Percentiles rank a stretch among this genome's conserved stretches.
These are phyloP conservation scores for Lomographa bimaculata DNA, from an alignment of 2,888 invertebrate genomes.

Conservation along the genomic window DNA sequence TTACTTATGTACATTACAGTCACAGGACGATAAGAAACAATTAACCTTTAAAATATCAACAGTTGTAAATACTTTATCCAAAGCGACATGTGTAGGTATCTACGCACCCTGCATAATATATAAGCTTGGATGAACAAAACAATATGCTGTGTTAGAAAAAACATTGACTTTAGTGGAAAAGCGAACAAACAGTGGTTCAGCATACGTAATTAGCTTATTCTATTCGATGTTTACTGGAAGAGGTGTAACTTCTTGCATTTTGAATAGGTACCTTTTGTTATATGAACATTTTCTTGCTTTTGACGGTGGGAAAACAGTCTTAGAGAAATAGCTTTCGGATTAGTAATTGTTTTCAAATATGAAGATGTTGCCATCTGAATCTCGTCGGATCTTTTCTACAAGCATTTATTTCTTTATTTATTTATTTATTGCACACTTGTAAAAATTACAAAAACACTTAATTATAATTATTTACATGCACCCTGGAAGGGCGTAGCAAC, in stretches of 20 bases:
- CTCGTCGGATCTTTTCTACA: no score
- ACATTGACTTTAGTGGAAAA: conserved; percentile 30
- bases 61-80: conserved; percentile 20
- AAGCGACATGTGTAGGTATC: conserved; percentile 5
- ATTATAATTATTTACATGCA: no score
- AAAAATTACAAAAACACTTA: no score
- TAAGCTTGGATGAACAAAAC: conserved; percentile 14
- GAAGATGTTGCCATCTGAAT: no score
- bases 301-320: not conserved
- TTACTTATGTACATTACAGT: no score
- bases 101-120: conserved; percentile 22
- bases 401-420: not conserved
- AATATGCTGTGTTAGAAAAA: conserved; percentile 24
- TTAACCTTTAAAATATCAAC: no score
- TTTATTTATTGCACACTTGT: no score
- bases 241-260: conserved; percentile 5
- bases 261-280: conserved; percentile 7
- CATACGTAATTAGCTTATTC: conserved; percentile 22
- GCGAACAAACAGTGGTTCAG: conserved; percentile 16
- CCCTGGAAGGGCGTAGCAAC: no score
- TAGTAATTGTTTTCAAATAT: no score
- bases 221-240: conserved; percentile 21
- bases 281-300: not conserved
- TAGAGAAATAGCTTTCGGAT: no score
- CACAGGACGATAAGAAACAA: no score